A percentile compares a stretch with the other conserved stretches of the same genome.
These are phyloP conservation scores for Dendrolimus pini DNA, from an alignment of 2,888 invertebrate genomes.

Conservation along the genomic window DNA sequence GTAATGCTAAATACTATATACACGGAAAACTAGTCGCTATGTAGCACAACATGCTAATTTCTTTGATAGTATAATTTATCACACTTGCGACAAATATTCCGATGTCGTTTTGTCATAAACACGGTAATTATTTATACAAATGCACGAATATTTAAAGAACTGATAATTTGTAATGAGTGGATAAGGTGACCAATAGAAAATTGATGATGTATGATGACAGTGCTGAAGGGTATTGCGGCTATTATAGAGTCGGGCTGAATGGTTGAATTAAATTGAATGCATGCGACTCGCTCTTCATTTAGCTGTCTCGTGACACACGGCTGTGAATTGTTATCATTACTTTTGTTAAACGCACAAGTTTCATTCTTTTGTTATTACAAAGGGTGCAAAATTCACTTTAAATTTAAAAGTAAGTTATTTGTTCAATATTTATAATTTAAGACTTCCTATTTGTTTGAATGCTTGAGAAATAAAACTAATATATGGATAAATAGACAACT, in stretches of 20 bases:
- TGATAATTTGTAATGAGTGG: conserved; percentile 10
- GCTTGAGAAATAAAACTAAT: too few relatives aligned
- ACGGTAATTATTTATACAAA: conserved; percentile 14
- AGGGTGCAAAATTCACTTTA: too few relatives aligned
- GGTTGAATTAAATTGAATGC: conserved; percentile 54
- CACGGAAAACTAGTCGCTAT: too few relatives aligned
- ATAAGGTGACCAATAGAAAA: conserved; percentile 1
- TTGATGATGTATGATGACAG: conserved; percentile 14
- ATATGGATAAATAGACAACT: too few relatives aligned
- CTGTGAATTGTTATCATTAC: conserved; percentile 10
- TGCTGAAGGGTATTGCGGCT: conserved; percentile 6
- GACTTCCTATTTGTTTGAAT: too few relatives aligned
- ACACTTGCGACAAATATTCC: background rate
- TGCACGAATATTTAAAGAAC: conserved; percentile 5
- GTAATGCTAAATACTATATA: too few relatives aligned
- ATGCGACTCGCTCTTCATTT: conserved; percentile 40
- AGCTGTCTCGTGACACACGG: conserved; percentile 17
- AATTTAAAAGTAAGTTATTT: too few relatives aligned
- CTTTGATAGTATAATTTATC: background rate
- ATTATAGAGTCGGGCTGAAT: conserved; percentile 29
- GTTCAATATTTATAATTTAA: too few relatives aligned
- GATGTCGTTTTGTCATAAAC: conserved; percentile 6
- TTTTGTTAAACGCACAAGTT: conserved; percentile 4
- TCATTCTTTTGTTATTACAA: too few relatives aligned
- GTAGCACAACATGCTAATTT: background rate